phyloP scores from a whole-genome alignment of 2,888 invertebrate genomes.

The Tenthredo notha region DNA sequence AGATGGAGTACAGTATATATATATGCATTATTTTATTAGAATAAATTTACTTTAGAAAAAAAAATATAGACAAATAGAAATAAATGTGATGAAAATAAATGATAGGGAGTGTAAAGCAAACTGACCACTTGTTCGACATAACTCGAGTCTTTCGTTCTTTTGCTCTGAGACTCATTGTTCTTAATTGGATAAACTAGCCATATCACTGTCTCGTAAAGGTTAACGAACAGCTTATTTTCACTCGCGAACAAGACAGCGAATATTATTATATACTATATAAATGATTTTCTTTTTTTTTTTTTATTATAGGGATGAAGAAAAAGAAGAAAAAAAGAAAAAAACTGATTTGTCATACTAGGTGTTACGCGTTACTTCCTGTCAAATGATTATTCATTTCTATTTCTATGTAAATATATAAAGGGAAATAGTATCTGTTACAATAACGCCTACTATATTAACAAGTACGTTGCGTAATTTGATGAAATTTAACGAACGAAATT shows the following conservation, averaged over 20 bases:
- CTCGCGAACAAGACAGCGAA: background rate
- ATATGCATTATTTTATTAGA: background rate
- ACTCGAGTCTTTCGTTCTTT: background rate
- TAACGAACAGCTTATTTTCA: slow-evolving; percentile 29
- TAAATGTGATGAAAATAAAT: background rate
- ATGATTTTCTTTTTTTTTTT: too few relatives aligned
- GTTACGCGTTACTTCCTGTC: slow-evolving; percentile 8
- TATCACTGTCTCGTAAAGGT: slow-evolving; percentile 26
- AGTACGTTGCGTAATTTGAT: background rate
- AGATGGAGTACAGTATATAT: background rate
- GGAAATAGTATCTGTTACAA: background rate
- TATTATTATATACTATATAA: background rate
- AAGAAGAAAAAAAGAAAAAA: background rate
- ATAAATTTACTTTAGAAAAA: background rate
- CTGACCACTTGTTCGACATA: background rate
- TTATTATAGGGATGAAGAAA: too few relatives aligned
- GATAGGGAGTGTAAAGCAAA: background rate
- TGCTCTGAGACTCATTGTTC: slow-evolving; percentile 11
- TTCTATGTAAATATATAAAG: background rate
- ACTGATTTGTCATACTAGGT: background rate
- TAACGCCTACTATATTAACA: background rate
- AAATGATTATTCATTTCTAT: background rate
- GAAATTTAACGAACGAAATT: background rate
- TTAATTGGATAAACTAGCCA: slow-evolving; percentile 47
- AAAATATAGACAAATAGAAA: background rate